A percentile compares a stretch with the other conserved stretches of the same genome.
These are phyloP conservation scores for Molorchus minor DNA, from an alignment of 2,888 invertebrate species.

Conservation along the genomic window DNA sequence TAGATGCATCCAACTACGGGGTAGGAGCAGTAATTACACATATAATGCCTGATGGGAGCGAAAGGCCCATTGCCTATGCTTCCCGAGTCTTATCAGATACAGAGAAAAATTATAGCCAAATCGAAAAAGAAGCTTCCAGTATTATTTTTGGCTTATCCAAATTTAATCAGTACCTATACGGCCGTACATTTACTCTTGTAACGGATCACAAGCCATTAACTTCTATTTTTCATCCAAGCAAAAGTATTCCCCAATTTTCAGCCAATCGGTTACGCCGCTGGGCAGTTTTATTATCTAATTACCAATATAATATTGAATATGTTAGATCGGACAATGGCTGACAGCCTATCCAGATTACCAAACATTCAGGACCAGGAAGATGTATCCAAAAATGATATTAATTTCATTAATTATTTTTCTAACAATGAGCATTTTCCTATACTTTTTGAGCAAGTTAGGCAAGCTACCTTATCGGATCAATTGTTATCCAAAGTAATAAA, in stretches of 20 bases:
- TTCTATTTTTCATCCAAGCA: slow-evolving; percentile 50
- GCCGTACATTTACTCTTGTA: slow-evolving; percentile 51
- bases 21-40: slow-evolving; percentile 48
- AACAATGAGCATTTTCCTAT: slow-evolving; percentile 1
- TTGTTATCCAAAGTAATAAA: background rate
- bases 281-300: slow-evolving; percentile 37
- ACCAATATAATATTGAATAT: slow-evolving; percentile 37
- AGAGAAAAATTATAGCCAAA: slow-evolving; percentile 43
- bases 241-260: slow-evolving; percentile 50
- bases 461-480: background rate
- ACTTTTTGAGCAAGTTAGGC: background rate
- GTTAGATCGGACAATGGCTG: slow-evolving; percentile 38
- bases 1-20: slow-evolving; percentile 33
- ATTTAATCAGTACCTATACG: slow-evolving; percentile 51
- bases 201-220: slow-evolving; percentile 53
- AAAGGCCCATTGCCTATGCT: slow-evolving; percentile 52
- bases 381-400: background rate
- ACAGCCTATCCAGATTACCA: slow-evolving; percentile 41
- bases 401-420: slow-evolving; percentile 4
- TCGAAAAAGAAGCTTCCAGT: slow-evolving; percentile 48
- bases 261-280: slow-evolving; percentile 44
- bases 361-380: slow-evolving; percentile 6
- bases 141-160: slow-evolving; percentile 46
- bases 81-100: slow-evolving; percentile 45
- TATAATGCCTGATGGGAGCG: slow-evolving; percentile 43